phyloP scores from a whole-genome alignment of 2,888 invertebrate species.

The Erebia ligea region DNA sequence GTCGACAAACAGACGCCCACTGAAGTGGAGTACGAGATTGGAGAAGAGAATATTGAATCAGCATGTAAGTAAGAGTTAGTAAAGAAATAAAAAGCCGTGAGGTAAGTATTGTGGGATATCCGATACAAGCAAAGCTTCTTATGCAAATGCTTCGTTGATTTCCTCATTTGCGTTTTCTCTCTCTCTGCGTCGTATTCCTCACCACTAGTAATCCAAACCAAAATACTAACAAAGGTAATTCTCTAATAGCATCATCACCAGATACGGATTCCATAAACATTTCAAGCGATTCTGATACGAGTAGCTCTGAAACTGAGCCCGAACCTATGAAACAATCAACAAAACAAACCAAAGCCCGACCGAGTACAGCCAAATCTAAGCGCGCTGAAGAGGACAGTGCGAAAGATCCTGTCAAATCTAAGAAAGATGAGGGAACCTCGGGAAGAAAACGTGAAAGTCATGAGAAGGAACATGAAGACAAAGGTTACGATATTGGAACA shows the following conservation, averaged over 20 bases:
- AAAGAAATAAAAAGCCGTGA: background rate
- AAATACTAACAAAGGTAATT: no score
- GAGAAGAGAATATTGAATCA: conserved; percentile 65
- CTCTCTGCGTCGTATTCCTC: no score
- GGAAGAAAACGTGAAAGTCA: background rate
- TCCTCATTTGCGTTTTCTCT: no score
- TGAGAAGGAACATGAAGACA: background rate
- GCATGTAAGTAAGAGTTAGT: conserved; percentile 54
- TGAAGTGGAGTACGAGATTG: conserved; percentile 64
- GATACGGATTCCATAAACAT: conserved; percentile 60
- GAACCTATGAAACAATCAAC: background rate
- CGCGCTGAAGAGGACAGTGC: background rate
- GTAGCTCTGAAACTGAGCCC: conserved; percentile 45
- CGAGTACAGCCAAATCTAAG: conserved; percentile 15
- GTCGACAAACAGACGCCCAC: conserved; percentile 52
- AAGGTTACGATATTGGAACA: background rate
- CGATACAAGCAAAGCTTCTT: no score
- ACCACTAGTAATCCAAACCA: no score
- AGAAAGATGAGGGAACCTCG: background rate
- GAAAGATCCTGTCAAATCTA: background rate
- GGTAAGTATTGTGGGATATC: no score
- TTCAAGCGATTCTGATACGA: conserved; percentile 52
- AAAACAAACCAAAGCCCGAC: conserved; percentile 12
- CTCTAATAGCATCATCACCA: conserved; percentile 55
- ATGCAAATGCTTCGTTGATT: no score